Base-by-base conservation (phyloP, 2,888 invertebrate genomes). In the Cerceris ruficornis region DNA sequence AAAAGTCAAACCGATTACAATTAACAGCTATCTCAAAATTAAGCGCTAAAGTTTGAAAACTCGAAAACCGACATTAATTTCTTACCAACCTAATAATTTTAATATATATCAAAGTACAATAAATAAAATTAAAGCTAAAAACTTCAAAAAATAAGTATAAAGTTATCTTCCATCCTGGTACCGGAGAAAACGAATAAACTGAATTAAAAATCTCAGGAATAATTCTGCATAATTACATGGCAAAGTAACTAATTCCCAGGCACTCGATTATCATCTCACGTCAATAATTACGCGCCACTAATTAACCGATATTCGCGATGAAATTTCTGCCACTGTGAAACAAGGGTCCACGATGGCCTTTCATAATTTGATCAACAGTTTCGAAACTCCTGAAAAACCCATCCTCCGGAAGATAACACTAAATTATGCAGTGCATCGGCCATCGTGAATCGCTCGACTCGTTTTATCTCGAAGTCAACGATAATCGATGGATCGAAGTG, bases 341-440 rank as follows among this genome's bases (percentile, higher is more conserved):
- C 6, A 11, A 11, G n/a, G n/a, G 13, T 50, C 11, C 46, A 11
- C 46, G 46, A 46, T 46, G 50, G 6, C n/a, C 60, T 68, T 68
- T 68, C 72, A 55, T 41, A 68, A 55, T 72, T 72, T 69, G 62
- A 43, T 50, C 13, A n/a, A 13, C 8, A 42, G n/a, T 46, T 69
- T 17, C 13, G 42, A 54, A 58, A 61, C 49, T 69, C 49, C 28
- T 49, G 50, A 13, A 55, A 55, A 73, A 65, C 77, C 49, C 41
- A 49, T 28, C 28, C 57, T n/a, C 28, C 15, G 39, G 58, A 50
- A 54, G 66, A 79, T 69, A 77, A 72, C 55, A 60, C 57, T 72
- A 57, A 66, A 72, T 79, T 77, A 72, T 66, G 69, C 69, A 72
- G 60, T 61, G 66, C 70, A 68, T 66, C 52, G 65, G 14, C 49